Evolutionary conservation across 2,113 vertebrate genomes (phyloP), one percentile per base, ranked within the genome.

Genomic region (Leptobrachium leishanense): DNA sequence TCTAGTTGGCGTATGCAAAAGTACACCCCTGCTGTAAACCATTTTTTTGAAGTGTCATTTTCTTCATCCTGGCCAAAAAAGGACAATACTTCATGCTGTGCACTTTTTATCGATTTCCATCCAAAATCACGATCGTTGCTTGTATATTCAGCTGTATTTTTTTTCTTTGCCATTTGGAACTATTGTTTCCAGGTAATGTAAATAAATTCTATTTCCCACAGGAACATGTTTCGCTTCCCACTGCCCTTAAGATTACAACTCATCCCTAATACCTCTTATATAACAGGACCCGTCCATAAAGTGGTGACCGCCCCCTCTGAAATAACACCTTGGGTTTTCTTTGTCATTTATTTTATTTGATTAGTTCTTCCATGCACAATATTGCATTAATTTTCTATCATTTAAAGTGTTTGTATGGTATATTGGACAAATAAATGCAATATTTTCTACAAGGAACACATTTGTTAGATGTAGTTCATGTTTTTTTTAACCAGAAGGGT

Each of bases 291-390:
- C 20, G 20, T 31, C 20, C 20, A 31, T 31, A 31, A 31, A 31
- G 20, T 31, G 20, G 20, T 31, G 20, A 31, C 20, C 20, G 20
- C 20, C 20, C 20, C 20, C 20, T 31, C 20, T 31, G 20, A 31
- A 31, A 31, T 31, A 31, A 31, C 20, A 31, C 20, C 20, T 31
- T 31, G 20, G 20, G 20, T n/a, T n/a, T n/a, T n/a, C n/a, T 46
- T 46, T 5, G 44, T 46, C 3, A 46, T 46, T 46, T 46, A 46
- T 90, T 68, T 62, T 90, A 83, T 92, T 90, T 90, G 87, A 88
- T 90, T 74, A 57, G 86, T 85, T 31, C 79, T 83, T 50, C 55
- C 72, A 15, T 79, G 72, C 85, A 88, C 84, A 64, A 87, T 80
- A 81, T 84, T 83, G 70, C 81, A 75, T 85, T 85, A 83, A 84